These are phyloP conservation scores for Drosophila auraria DNA, from an alignment of 1,140 invertebrate genomes.

Conservation along the genomic window DNA sequence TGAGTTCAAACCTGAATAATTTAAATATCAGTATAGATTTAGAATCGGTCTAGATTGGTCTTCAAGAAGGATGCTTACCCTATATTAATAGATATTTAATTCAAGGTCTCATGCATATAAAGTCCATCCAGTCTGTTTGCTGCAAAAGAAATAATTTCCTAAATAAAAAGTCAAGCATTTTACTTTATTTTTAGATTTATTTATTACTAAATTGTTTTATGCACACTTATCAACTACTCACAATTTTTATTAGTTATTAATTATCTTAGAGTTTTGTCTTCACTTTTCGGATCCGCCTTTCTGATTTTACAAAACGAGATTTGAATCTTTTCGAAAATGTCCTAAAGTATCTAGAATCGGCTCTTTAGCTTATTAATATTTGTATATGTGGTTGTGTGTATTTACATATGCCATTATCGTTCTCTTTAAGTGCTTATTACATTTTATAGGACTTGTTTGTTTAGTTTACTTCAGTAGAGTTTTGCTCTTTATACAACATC, in stretches of 20 bases:
- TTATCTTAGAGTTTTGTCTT: constrained; percentile 39
- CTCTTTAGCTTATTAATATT: constrained; percentile 34
- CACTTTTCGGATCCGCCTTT: constrained; percentile 29
- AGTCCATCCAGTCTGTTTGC: not conserved
- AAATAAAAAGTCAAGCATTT: not conserved
- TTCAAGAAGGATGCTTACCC: no score
- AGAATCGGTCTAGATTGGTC: no score
- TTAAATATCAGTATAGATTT: no score
- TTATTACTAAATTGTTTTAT: constrained; percentile 75
- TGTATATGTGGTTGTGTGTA: constrained; percentile 37
- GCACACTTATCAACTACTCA: constrained; percentile 77
- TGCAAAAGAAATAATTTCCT: not conserved
- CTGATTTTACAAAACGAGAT: constrained; percentile 54
- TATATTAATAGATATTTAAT: no score
- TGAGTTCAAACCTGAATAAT: no score
- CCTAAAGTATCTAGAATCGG: constrained; percentile 62
- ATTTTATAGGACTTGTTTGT: constrained; percentile 66
- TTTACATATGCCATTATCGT: constrained; percentile 46
- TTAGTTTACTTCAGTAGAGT: constrained; percentile 49
- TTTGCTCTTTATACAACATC: constrained; percentile 33
- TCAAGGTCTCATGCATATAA: no score
- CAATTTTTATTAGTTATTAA: constrained; percentile 59
- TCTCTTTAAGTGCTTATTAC: constrained; percentile 59
- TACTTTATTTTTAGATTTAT: constrained; percentile 52
- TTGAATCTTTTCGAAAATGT: constrained; percentile 43